A percentile compares a stretch with the other conserved stretches of the same genome.
Evolutionary conservation across 2,113 vertebrate genomes (phyloP).

Genomic region (Lophotis ruficrista): DNA sequence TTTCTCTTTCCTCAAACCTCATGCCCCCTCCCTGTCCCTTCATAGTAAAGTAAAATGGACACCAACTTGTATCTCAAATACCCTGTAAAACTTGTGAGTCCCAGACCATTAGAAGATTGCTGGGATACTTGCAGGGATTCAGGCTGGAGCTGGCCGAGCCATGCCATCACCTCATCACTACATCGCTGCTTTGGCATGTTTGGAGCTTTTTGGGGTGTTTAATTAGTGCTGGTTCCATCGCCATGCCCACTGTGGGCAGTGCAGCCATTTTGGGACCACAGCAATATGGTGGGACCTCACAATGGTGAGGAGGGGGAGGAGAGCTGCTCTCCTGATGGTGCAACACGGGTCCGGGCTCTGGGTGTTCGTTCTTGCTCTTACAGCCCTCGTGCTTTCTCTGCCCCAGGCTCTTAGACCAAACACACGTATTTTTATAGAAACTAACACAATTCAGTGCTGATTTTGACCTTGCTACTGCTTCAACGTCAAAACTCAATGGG

Average conservation of each 20-base stretch:
- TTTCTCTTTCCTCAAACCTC: background rate
- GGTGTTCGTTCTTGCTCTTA: background rate
- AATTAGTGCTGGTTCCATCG: background rate
- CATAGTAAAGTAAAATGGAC: background rate
- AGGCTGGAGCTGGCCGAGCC: background rate
- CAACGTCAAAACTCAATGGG: background rate
- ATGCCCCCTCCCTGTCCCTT: background rate
- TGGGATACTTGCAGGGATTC: background rate
- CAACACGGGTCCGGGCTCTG: fast-evolving
- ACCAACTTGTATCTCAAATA: background rate
- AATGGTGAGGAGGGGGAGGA: background rate
- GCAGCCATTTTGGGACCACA: background rate
- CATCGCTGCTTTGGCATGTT: background rate
- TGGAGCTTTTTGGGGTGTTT: fast-evolving
- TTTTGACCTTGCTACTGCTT: background rate
- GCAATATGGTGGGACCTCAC: background rate
- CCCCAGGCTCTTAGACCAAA: fast-evolving
- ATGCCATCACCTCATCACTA: fast-evolving
- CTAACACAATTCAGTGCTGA: fast-evolving
- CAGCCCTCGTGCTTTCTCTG: background rate
- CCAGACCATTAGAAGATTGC: background rate
- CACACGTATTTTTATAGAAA: background rate
- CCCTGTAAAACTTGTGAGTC: background rate
- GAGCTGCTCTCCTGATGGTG: background rate
- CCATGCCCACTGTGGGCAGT: fast-evolving